Percentiles rank a stretch among this genome's conserved stretches.
phyloP scores from a whole-genome alignment of 2,888 invertebrate species.

The Mythimna lalbum region DNA sequence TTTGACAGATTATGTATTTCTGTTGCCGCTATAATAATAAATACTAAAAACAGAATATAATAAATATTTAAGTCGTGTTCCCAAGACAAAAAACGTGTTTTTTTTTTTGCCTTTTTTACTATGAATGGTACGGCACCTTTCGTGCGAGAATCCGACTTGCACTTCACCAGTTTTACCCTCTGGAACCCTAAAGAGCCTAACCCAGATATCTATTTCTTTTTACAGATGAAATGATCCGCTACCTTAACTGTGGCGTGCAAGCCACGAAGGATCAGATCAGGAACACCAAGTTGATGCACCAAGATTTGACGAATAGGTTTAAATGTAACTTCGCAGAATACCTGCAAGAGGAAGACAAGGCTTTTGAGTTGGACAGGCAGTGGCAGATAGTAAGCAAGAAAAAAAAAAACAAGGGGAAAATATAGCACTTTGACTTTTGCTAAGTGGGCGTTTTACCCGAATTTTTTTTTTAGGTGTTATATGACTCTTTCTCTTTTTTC shows the following conservation, averaged over 20 bases:
- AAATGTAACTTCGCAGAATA: constrained; percentile 68
- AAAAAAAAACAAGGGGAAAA: neutral
- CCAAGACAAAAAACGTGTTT: too few relatives aligned
- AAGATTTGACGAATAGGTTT: constrained; percentile 68
- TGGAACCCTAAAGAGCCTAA: too few relatives aligned
- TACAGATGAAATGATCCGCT: constrained; percentile 73
- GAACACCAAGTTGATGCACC: constrained; percentile 65
- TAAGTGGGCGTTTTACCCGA: neutral
- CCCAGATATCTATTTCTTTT: neutral
- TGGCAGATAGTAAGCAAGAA: constrained; percentile 70
- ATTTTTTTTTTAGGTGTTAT: too few relatives aligned
- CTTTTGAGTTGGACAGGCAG: constrained; percentile 72
- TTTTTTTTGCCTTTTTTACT: too few relatives aligned
- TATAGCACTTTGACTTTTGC: neutral
- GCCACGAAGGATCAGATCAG: constrained; percentile 72
- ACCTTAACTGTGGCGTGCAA: constrained; percentile 78
- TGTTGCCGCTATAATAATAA: too few relatives aligned
- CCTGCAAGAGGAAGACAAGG: constrained; percentile 77
- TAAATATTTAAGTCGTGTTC: too few relatives aligned
- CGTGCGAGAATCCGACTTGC: too few relatives aligned
- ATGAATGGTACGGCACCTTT: too few relatives aligned
- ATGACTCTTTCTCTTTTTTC: too few relatives aligned
- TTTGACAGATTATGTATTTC: too few relatives aligned
- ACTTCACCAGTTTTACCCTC: too few relatives aligned
- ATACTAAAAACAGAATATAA: too few relatives aligned